Base-by-base conservation (phyloP, 2,797 vertebrate genomes). In the Mareca strepera region DNA sequence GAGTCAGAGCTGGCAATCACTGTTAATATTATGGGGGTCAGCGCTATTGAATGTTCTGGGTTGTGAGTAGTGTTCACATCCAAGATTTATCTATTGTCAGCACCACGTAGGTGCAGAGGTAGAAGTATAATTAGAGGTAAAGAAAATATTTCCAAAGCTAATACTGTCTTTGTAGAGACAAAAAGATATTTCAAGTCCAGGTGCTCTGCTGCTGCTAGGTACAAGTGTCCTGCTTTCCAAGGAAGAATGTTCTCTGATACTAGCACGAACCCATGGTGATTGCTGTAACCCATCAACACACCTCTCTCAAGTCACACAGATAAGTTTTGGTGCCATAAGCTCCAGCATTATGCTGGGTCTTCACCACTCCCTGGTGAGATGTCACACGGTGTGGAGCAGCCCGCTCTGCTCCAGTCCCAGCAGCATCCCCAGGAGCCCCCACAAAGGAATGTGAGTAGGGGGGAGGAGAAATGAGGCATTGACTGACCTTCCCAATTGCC, bases 401-500 rank as follows among this genome's bases (percentile, higher is more conserved):
- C 33, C 31, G 15, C 31, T 66, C 56, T 73, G 59, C 58, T 58
- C 55, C 31, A 56, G 44, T 25, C 80, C 12, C 21, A 73, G 70
- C 77, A 9, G 8, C 4, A 25, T n/a, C 60, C 33, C 23, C 35
- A 23, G 75, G 43, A 86, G 43, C 18, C 79, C 33, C 43, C 13
- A 20, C 66, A 2, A 2, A 68, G 83, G 37, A 75, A 25, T 6
- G 0, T 1, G 12, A 37, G 59, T 23, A 12, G 16, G 11, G n/a
- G 21, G 39, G 55, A 88, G 41, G 55, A 69, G 70, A 59, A 73
- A 46, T 7, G 29, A 87, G 56, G 48, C 2, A 0, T 59, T 79
- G 18, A 78, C 76, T 64, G 82, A 60, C 80, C 80, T 96, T 90
- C 74, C 26, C n/a, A 13, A 13, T 20, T 53, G 52, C 67, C 48